These are phyloP conservation scores for Dasysyrphus albostriatus DNA, from an alignment of 2,888 invertebrate species.

Conservation along the genomic window DNA sequence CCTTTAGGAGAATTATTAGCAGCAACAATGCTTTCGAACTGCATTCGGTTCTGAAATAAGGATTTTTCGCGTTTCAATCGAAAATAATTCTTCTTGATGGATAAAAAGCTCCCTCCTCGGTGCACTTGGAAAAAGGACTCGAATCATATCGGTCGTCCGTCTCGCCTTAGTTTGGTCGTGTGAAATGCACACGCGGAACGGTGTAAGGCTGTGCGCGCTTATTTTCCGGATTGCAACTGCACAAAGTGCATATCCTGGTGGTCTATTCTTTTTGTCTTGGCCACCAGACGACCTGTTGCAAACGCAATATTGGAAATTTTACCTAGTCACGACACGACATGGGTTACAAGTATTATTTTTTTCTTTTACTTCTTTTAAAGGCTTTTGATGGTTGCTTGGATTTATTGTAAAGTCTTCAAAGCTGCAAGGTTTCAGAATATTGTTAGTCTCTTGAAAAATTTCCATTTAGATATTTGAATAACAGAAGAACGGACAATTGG, in stretches of 20 bases:
- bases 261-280: conserved; percentile 35
- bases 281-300: conserved; percentile 63
- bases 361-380: conserved; percentile 5
- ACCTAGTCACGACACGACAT: conserved; percentile 70
- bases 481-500: conserved; percentile 7
- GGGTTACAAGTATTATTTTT: background rate
- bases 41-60: conserved; percentile 56
- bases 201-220: conserved; percentile 64
- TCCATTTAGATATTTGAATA: conserved; percentile 42
- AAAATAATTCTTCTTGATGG: conserved; percentile 75
- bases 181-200: conserved; percentile 66
- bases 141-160: conserved; percentile 17
- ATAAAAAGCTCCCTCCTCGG: conserved; percentile 20
- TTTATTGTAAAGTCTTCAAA: conserved; percentile 52
- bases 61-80: conserved; percentile 76
- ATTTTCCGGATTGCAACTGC: conserved; percentile 71
- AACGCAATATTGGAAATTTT: conserved; percentile 74
- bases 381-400: conserved; percentile 29
- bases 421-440: conserved; percentile 47
- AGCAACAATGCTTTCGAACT: conserved; percentile 51
- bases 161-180: conserved; percentile 17
- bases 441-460: conserved; percentile 59
- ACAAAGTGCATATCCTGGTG: conserved; percentile 70
- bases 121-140: conserved; percentile 63
- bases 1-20: conserved; percentile 76